These are phyloP conservation scores for Mesopsocus fuscifrons DNA, from an alignment of 2,888 invertebrate species.

Conservation along the genomic window DNA sequence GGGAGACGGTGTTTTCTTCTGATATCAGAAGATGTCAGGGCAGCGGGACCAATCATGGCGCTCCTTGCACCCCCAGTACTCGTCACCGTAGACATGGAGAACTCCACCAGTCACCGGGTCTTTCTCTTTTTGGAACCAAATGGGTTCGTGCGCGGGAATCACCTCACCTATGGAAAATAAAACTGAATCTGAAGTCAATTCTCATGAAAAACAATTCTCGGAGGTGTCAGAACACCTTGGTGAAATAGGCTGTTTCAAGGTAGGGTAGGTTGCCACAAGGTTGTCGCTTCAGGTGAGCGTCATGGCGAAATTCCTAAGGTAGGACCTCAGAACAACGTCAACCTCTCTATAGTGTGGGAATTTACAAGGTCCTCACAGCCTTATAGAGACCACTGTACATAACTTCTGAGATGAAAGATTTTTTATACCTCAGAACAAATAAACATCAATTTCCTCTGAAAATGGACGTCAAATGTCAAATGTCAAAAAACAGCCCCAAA, in stretches of 20 bases:
- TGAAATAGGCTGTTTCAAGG: conserved; percentile 1
- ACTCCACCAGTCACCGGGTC: conserved; percentile 41
- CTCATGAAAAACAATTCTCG: not conserved
- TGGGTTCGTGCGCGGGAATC: conserved; percentile 54
- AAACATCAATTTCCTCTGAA: not conserved
- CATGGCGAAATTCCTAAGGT: too few relatives aligned
- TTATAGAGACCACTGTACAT: too few relatives aligned
- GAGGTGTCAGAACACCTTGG: not conserved
- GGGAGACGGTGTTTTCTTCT: too few relatives aligned
- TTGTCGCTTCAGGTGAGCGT: too few relatives aligned
- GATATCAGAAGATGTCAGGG: conserved; percentile 75
- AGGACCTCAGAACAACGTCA: too few relatives aligned
- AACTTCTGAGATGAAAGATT: too few relatives aligned
- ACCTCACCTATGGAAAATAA: conserved; percentile 33
- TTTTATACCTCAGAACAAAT: not conserved
- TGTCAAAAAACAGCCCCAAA: too few relatives aligned
- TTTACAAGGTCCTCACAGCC: too few relatives aligned
- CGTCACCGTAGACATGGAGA: conserved; percentile 60
- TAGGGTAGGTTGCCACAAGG: too few relatives aligned
- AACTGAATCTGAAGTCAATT: conserved; percentile 2
- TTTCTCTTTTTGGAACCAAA: conserved; percentile 78
- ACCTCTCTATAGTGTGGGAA: too few relatives aligned
- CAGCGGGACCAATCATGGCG: conserved; percentile 75
- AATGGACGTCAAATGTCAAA: not conserved
- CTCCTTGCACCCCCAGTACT: conserved; percentile 86